phyloP scores from a whole-genome alignment of 2,797 vertebrate genomes.

The Sebastes melanostomus region DNA sequence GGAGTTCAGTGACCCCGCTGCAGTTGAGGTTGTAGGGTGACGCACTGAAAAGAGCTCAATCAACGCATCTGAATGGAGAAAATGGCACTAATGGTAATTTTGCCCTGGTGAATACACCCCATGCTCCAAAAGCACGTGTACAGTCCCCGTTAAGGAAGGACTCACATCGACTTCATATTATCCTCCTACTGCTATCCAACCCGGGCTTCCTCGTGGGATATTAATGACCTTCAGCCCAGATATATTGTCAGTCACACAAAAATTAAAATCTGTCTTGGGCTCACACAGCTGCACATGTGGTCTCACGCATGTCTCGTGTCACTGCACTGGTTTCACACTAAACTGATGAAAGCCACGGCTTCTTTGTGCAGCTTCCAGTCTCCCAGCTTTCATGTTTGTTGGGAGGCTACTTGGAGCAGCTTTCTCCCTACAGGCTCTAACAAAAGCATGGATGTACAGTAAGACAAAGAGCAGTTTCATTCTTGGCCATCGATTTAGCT shows the following conservation, averaged over 20 bases:
- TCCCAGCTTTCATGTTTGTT: neutral
- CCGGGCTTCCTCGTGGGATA: neutral
- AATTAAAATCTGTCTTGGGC: neutral
- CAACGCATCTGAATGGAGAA: neutral
- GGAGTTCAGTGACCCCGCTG: neutral
- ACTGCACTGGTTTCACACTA: neutral
- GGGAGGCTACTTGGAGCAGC: neutral
- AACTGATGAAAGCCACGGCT: neutral
- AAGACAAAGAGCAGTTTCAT: neutral
- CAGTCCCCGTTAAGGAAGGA: constrained; percentile 23
- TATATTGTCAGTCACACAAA: neutral
- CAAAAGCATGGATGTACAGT: neutral
- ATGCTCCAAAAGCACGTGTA: neutral
- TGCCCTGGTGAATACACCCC: neutral
- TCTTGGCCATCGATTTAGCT: neutral
- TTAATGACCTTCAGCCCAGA: constrained; percentile 16
- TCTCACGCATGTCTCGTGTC: neutral
- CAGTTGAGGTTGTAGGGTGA: neutral
- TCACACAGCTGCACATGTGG: neutral
- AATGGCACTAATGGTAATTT: neutral
- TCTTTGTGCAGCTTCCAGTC: neutral
- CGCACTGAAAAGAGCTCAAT: neutral
- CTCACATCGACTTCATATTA: neutral
- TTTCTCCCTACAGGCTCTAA: neutral
- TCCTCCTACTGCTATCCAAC: neutral